Evolutionary conservation across 2,888 invertebrate genomes (phyloP).

Genomic region (Dastarcus helophoroides): DNA sequence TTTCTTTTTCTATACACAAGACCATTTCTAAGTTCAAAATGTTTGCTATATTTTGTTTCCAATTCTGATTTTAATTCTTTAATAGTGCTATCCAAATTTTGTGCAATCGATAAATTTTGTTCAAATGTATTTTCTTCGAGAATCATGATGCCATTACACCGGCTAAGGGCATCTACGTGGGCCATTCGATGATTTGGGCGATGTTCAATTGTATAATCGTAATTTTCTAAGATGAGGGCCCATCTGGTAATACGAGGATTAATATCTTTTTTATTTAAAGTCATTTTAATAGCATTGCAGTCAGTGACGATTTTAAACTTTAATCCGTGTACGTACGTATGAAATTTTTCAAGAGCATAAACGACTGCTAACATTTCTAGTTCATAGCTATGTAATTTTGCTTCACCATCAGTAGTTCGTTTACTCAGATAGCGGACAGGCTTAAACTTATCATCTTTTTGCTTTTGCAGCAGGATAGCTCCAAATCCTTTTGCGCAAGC

Average conservation of each 20-base stretch:
- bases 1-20: slow-evolving; percentile 12
- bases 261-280: slow-evolving; percentile 13
- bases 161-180: slow-evolving; percentile 8
- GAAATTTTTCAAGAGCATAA: slow-evolving; percentile 19
- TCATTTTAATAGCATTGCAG: slow-evolving; percentile 16
- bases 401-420: slow-evolving; percentile 17
- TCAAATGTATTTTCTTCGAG: slow-evolving; percentile 15
- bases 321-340: slow-evolving; percentile 18
- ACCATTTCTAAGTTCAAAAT: slow-evolving; percentile 13
- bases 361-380: slow-evolving; percentile 22
- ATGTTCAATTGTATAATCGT: slow-evolving; percentile 10
- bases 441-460: slow-evolving; percentile 16
- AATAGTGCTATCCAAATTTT: slow-evolving; percentile 7
- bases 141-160: slow-evolving; percentile 10
- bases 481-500: slow-evolving; percentile 20
- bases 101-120: slow-evolving; percentile 9
- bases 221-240: slow-evolving; percentile 8
- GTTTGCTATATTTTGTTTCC: slow-evolving; percentile 7
- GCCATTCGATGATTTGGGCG: slow-evolving; percentile 3
- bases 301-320: slow-evolving; percentile 23
- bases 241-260: slow-evolving; percentile 13
- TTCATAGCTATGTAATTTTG: slow-evolving; percentile 23
- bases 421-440: slow-evolving; percentile 24
- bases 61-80: slow-evolving; percentile 3
- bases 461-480: slow-evolving; percentile 19